Conservation (phyloP, 2,113 vertebrate species). For the Sigmodon hispidus region DNA sequence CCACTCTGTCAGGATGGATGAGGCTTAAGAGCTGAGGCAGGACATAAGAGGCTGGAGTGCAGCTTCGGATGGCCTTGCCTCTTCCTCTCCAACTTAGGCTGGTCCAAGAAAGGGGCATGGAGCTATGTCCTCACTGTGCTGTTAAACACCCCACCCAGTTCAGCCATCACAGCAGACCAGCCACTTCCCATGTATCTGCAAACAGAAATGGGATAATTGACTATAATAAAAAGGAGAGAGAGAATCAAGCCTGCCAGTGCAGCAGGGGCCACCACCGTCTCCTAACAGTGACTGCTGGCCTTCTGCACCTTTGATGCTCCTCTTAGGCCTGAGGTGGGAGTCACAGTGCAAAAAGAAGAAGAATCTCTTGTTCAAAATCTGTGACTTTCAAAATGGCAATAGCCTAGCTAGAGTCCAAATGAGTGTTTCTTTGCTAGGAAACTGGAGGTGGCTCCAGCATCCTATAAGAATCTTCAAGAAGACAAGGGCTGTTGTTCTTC, state of each 20-base stretch:
- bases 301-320: not conserved
- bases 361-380: not conserved
- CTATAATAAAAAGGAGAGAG: not conserved
- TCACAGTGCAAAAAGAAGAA: not conserved
- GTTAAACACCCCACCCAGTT: not conserved
- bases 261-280: not conserved
- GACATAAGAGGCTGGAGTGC: not conserved
- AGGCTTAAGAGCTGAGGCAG: not conserved
- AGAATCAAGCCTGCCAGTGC: not conserved
- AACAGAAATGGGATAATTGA: not conserved
- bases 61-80: fast-evolving
- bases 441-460: not conserved
- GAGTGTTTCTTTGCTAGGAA: not conserved
- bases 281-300: fast-evolving
- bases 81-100: not conserved
- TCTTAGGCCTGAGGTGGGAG: not conserved
- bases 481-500: not conserved
- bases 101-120: not conserved
- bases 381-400: not conserved
- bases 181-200: not conserved
- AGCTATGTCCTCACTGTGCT: fast-evolving
- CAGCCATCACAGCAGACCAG: not conserved
- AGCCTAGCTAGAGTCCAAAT: not conserved
- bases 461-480: not conserved
- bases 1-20: not conserved